Conservation (phyloP, 2,113 vertebrate species). For the Turnix velox region DNA sequence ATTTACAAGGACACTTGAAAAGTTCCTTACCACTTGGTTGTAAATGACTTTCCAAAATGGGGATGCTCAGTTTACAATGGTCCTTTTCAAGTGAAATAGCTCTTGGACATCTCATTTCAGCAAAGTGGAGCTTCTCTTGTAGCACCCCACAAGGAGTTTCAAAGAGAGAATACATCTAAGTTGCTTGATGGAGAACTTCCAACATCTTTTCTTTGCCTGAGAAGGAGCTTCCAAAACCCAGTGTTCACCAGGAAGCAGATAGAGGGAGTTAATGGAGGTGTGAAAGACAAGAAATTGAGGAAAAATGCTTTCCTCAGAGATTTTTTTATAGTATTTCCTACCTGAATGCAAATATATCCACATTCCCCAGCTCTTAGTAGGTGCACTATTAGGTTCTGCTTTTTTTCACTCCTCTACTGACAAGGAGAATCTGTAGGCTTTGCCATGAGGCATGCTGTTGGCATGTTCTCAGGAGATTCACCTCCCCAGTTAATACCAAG, state of each 20-base stretch:
- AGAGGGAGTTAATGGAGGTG: not conserved
- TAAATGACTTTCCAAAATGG: not conserved
- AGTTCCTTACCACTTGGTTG: not conserved
- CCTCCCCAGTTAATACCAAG: not conserved
- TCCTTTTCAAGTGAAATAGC: not conserved
- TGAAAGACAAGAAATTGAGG: not conserved
- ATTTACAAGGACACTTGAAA: not conserved
- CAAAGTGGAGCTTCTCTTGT: not conserved
- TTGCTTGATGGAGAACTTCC: not conserved
- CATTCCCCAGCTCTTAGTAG: not conserved
- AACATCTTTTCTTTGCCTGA: not conserved
- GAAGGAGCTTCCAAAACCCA: not conserved
- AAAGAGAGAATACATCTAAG: not conserved
- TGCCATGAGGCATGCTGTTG: fast-evolving
- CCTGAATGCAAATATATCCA: not conserved
- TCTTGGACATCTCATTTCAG: not conserved
- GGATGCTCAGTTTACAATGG: not conserved
- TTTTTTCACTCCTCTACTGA: not conserved
- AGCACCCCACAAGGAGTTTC: not conserved
- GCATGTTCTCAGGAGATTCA: not conserved
- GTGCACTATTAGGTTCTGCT: not conserved
- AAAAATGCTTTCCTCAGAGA: not conserved
- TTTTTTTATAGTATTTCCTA: not conserved
- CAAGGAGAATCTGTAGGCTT: not conserved
- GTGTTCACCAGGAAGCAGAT: not conserved